Base-by-base conservation (phyloP, 53 echinoderm and acorn worm species). In the Holothuria leucospilota region DNA sequence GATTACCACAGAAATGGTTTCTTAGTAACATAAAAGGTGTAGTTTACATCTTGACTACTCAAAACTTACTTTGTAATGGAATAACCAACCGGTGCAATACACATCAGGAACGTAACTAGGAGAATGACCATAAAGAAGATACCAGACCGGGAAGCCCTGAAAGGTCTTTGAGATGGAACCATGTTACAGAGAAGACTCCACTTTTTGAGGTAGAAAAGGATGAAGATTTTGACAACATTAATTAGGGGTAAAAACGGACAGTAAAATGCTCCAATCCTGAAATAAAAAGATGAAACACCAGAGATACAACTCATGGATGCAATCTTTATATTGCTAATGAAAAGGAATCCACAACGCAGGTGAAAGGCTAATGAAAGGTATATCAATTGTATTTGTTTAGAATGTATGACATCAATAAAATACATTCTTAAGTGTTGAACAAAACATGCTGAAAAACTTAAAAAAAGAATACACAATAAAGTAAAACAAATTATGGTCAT, bases 171-270 rank as follows among this genome's bases (percentile, higher is more conserved):
- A 6, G 99, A 83, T 11, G 99, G 99, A 77, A 99, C 86, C 95
- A 99, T 95, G 92, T 99, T 99, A 59, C 88, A 92, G 0, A 99
- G 77, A 69, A 99, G 85, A 84, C 94, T 94, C 95, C 95, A 95
- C 77, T 99, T 99, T 86, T 99, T 99, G 53, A 99, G 90, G 87
- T 99, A 99, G 91, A 99, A 99, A 90, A 99, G 90, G 85, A 99
- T 71, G 63, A 97, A 90, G 89, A 92, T 92, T 86, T 99, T 99
- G 79, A 90, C 29, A 21, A 95, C 89, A 46, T 92, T 93, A 88
- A 99, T 93, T 49, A 86, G 78, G 9, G 99, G 99, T 16, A 99
- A 87, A 15, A 99, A 86, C 0, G 99, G 99, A 87, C 94, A 91
- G 87, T 92, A 99, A 90, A 99, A 99, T 9, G 94, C 90, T 13